Conservation (phyloP, 2,888 invertebrate species). For the Parnassius smintheus region DNA sequence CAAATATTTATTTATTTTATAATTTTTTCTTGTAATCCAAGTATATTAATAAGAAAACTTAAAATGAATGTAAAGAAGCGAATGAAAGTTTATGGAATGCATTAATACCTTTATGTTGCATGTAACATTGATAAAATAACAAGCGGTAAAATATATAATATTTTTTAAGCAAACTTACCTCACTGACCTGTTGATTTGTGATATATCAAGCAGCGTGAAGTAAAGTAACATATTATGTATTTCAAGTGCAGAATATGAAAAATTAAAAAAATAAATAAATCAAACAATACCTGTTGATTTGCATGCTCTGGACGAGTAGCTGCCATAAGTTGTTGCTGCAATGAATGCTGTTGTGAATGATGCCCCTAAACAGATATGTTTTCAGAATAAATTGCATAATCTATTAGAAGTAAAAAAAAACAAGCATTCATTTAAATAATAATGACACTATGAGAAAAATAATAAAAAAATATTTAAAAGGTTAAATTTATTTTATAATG, state of each 20-base stretch:
- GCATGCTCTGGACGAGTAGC: constrained; percentile 62
- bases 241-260: constrained; percentile 42
- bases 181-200: constrained; percentile 61
- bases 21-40: too few species aligned
- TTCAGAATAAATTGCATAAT: not conserved
- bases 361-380: constrained; percentile 53
- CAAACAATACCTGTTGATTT: constrained; percentile 65
- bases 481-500: too few species aligned
- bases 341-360: constrained; percentile 77
- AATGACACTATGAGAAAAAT: too few species aligned
- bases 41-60: too few species aligned
- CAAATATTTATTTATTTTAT: too few species aligned
- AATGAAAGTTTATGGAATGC: too few species aligned
- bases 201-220: constrained; percentile 62
- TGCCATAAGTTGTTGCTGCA: constrained; percentile 77
- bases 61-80: too few species aligned
- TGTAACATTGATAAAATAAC: too few species aligned
- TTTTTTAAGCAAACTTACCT: constrained; percentile 53
- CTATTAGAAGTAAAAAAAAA: constrained; percentile 4
- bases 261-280: constrained; percentile 8
- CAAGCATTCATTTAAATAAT: not conserved
- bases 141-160: not conserved
- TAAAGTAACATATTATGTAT: constrained; percentile 48
- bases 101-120: too few species aligned
- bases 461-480: too few species aligned